Conservation (phyloP, 2,888 invertebrate genomes). For the Keiferia lycopersicella region DNA sequence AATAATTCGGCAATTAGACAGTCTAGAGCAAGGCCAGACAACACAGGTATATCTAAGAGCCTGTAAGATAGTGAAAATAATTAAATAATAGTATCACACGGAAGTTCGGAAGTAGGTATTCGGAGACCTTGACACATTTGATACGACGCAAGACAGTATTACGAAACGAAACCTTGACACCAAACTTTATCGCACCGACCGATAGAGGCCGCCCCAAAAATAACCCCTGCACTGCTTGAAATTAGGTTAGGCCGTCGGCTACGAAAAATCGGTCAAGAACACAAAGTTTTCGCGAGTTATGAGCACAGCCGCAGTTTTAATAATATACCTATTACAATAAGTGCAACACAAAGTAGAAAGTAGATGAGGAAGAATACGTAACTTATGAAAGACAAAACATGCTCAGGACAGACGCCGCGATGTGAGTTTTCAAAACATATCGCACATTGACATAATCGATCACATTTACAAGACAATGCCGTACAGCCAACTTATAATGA, state of each 20-base stretch:
- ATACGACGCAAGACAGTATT: conserved; percentile 46
- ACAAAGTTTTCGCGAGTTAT: conserved; percentile 49
- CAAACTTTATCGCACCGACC: conserved; percentile 73
- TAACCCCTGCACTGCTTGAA: conserved; percentile 58
- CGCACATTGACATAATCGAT: conserved; percentile 57
- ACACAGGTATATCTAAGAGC: neutral
- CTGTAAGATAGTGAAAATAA: neutral
- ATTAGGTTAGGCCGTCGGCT: conserved; percentile 64
- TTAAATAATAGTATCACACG: conserved; percentile 38
- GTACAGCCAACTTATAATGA: conserved; percentile 54
- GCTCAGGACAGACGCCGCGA: conserved; percentile 37
- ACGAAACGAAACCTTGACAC: conserved; percentile 76
- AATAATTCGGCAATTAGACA: conserved; percentile 73
- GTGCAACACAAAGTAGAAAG: conserved; percentile 45
- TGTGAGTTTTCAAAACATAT: conserved; percentile 64
- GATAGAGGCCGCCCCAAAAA: conserved; percentile 73
- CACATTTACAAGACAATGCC: conserved; percentile 54
- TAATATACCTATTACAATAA: conserved; percentile 34
- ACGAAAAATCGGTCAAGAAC: conserved; percentile 77
- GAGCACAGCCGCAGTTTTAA: conserved; percentile 26
- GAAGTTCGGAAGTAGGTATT: conserved; percentile 44
- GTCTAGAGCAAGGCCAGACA: conserved; percentile 59
- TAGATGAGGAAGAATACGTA: conserved; percentile 30
- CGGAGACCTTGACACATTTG: conserved; percentile 69
- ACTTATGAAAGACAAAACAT: conserved; percentile 55